These are phyloP conservation scores for Bombus sylvicola DNA, from an alignment of 1,140 invertebrate species.

Conservation along the genomic window DNA sequence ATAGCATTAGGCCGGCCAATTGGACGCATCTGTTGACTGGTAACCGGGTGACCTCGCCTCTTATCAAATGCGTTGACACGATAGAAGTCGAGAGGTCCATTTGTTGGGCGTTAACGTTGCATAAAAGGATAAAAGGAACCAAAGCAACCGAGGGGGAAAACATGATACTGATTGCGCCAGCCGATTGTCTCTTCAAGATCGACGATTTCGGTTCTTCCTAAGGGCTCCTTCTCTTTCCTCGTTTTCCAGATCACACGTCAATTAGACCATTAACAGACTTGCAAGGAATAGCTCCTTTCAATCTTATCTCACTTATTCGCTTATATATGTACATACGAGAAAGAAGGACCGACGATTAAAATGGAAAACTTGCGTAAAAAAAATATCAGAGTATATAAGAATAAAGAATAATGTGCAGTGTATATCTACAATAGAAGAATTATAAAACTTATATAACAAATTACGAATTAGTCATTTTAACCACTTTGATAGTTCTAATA, in stretches of 20 bases:
- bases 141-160: conserved; percentile 33
- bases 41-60: conserved; percentile 73
- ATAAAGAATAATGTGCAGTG: too few relatives aligned
- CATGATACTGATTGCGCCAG: conserved; percentile 51
- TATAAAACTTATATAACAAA: neutral
- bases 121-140: conserved; percentile 33
- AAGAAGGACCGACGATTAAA: neutral
- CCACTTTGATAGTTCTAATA: too few relatives aligned
- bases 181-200: conserved; percentile 47
- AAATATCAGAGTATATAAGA: too few relatives aligned
- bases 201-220: conserved; percentile 35
- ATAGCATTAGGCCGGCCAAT: conserved; percentile 64
- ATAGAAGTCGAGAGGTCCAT: conserved; percentile 71
- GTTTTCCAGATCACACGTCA: conserved; percentile 14
- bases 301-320: neutral
- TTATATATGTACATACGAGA: neutral
- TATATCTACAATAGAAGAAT: too few relatives aligned
- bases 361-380: too few relatives aligned
- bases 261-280: conserved; percentile 58
- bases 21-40: conserved; percentile 70
- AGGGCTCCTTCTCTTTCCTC: conserved; percentile 41
- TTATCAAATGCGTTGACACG: conserved; percentile 75
- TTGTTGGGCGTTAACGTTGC: conserved; percentile 66
- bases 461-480: neutral
- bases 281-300: conserved; percentile 53